phyloP scores from a whole-genome alignment of 2,797 vertebrate genomes.

The Otolemur crassicaudatus region DNA sequence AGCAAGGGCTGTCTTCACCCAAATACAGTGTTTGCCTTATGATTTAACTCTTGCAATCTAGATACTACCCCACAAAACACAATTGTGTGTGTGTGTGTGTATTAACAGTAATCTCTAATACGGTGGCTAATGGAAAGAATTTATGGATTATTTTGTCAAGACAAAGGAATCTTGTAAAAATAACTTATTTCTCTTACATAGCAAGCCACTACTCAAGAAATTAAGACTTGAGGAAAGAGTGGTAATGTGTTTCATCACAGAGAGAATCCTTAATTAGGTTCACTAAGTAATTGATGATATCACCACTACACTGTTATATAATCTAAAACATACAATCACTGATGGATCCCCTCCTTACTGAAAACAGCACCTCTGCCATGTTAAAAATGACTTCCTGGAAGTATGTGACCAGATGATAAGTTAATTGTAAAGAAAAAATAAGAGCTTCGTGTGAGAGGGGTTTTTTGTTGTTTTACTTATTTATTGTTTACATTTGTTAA shows the following conservation, averaged over 20 bases:
- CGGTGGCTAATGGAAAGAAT: neutral
- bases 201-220: neutral
- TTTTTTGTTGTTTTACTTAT: neutral
- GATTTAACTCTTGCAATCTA: conserved; percentile 2
- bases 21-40: conserved; percentile 7
- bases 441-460: neutral
- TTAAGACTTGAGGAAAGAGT: conserved; percentile 20
- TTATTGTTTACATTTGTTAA: conserved; percentile 2
- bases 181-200: neutral
- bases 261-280: conserved; percentile 10
- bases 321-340: neutral
- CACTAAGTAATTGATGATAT: neutral
- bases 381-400: conserved; percentile 50
- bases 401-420: neutral
- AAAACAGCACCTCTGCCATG: conserved; percentile 26
- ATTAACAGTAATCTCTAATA: neutral
- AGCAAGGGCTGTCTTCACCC: neutral
- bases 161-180: conserved; percentile 47
- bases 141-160: conserved; percentile 5
- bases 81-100: neutral
- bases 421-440: conserved; percentile 42
- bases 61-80: neutral
- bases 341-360: neutral
- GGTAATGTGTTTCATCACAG: conserved; percentile 46
- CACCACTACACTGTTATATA: neutral